Evolutionary conservation across 2,113 vertebrate species (phyloP).

Genomic region (Onychorhynchus coronatus): DNA sequence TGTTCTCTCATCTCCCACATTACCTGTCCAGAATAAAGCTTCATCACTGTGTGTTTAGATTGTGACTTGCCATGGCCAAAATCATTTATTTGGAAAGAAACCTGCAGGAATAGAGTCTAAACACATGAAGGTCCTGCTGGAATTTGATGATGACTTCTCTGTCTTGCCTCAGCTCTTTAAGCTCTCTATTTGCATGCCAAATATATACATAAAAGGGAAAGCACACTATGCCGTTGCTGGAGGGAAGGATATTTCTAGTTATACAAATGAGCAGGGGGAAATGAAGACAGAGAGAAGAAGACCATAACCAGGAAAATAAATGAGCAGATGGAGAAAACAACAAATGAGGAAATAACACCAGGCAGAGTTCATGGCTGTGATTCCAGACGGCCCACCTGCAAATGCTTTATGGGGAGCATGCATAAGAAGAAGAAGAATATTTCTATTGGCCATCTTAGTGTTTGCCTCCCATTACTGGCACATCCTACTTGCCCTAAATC

Average conservation of each 20-base stretch:
- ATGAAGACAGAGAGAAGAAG: constrained; percentile 22
- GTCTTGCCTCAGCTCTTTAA: constrained; percentile 34
- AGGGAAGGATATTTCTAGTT: constrained; percentile 62
- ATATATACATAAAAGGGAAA: constrained; percentile 63
- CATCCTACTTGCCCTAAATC: constrained; percentile 21
- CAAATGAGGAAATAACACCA: constrained; percentile 62
- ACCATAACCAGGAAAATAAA: constrained; percentile 62
- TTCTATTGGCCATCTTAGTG: constrained; percentile 31
- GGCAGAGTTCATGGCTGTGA: constrained; percentile 62
- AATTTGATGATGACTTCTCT: constrained; percentile 29
- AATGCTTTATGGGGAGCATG: constrained; percentile 19
- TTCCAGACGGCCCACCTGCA: constrained; percentile 62
- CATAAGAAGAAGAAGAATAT: constrained; percentile 20
- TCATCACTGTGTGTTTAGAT: background rate
- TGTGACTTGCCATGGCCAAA: background rate
- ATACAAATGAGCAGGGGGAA: constrained; percentile 54
- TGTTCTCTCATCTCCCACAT: background rate
- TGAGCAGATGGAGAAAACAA: constrained; percentile 66
- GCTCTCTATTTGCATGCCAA: constrained; percentile 65
- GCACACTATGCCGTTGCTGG: constrained; percentile 48
- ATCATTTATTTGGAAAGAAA: background rate
- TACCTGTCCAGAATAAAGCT: background rate
- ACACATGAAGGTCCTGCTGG: background rate
- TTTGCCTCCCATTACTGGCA: constrained; percentile 30
- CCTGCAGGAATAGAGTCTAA: background rate